phyloP scores from a whole-genome alignment of 2,888 invertebrate genomes.

The Octodonta nipae region DNA sequence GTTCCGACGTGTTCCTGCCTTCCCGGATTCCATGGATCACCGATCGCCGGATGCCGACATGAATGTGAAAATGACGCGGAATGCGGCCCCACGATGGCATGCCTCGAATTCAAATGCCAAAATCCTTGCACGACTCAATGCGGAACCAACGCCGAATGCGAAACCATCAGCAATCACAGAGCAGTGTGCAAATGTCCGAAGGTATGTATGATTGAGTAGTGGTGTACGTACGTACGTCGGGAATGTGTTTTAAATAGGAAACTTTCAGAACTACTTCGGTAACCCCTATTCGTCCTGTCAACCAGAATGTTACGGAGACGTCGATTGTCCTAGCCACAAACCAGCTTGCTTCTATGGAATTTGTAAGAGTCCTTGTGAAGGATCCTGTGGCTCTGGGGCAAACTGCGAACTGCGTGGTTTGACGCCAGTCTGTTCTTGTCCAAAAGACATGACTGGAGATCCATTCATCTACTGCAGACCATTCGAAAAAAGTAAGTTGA shows the following conservation, averaged over 20 bases:
- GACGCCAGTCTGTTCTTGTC: conserved; percentile 76
- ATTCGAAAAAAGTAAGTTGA: conserved; percentile 63
- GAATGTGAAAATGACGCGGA: conserved; percentile 70
- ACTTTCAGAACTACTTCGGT: conserved; percentile 47
- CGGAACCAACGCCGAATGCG: conserved; percentile 66
- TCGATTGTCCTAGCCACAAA: conserved; percentile 63
- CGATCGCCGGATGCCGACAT: conserved; percentile 63
- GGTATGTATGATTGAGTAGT: conserved; percentile 30
- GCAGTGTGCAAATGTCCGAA: conserved; percentile 69
- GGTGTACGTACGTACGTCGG: not conserved
- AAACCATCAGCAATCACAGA: conserved; percentile 57
- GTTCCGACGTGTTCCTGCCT: conserved; percentile 69
- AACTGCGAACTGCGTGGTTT: conserved; percentile 66
- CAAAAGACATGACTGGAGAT: conserved; percentile 75
- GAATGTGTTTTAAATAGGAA: not conserved
- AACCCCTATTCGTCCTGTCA: conserved; percentile 63
- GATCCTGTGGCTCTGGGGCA: conserved; percentile 66
- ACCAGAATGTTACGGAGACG: conserved; percentile 66
- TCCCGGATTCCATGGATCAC: conserved; percentile 63
- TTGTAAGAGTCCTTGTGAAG: conserved; percentile 71
- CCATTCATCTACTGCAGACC: conserved; percentile 71
- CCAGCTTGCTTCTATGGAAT: conserved; percentile 71
- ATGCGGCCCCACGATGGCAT: conserved; percentile 56
- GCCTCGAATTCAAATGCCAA: conserved; percentile 61
- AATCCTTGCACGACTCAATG: conserved; percentile 59